phyloP scores from a whole-genome alignment of 2,888 invertebrate genomes.

The Chydorus sphaericus region DNA sequence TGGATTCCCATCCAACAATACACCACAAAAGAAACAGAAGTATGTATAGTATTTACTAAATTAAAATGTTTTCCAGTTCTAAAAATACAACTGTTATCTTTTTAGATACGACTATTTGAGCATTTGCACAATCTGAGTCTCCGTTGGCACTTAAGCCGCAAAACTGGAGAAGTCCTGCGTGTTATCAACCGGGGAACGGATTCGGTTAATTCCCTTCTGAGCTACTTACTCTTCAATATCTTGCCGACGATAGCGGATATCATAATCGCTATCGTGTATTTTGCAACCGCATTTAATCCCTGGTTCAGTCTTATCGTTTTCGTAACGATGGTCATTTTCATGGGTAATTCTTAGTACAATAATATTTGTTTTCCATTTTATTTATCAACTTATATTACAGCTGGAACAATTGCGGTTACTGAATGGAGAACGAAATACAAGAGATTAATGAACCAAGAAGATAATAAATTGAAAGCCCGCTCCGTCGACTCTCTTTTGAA shows the following conservation, averaged over 20 bases:
- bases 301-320: conserved; percentile 96
- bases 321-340: conserved; percentile 78
- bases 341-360: conserved; percentile 46
- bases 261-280: conserved; percentile 74
- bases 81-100: neutral
- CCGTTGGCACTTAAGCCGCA: conserved; percentile 84
- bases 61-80: neutral
- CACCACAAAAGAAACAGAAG: conserved; percentile 81
- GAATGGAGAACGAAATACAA: conserved; percentile 97
- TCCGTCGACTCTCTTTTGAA: conserved; percentile 93
- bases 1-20: conserved; percentile 96
- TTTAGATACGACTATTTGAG: conserved; percentile 57
- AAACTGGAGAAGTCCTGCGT: conserved; percentile 91
- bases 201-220: conserved; percentile 84
- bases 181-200: conserved; percentile 96
- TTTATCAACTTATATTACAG: conserved; percentile 35
- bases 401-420: conserved; percentile 72
- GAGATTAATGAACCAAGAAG: conserved; percentile 81
- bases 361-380: neutral
- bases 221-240: conserved; percentile 76
- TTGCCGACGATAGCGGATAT: conserved; percentile 86
- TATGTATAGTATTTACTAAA: conserved; percentile 26
- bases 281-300: conserved; percentile 69
- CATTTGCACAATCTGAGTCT: conserved; percentile 83
- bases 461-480: conserved; percentile 78